Evolutionary conservation across 2,797 vertebrate species (phyloP), one percentile per base, ranked within the genome.

Genomic region (Crocidura indochinensis): DNA sequence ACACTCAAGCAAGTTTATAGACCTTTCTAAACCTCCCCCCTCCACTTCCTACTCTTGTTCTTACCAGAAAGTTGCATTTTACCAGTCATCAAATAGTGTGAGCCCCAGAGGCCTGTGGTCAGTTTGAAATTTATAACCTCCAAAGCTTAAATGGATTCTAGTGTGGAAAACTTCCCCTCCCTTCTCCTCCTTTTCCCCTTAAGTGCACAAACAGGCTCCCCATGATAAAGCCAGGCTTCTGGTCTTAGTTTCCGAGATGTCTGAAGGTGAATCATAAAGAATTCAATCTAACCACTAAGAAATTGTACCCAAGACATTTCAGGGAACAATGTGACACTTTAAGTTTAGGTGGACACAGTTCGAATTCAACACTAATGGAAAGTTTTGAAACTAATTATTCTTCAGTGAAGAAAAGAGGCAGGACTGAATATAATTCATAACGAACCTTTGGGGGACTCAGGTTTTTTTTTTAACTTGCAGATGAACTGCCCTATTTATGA

Each of bases 101-200:
- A 94, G 88, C 67, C 93, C 87, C 85, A 86, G 87, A 84, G 91
- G 90, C 77, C 84, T 94, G 90, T 84, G 92, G 92, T 94, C 85
- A 80, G 80, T 91, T 91, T 93, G 83, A 89, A 88, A 97, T 96
- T 95, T 94, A 95, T 87, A 94, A 92, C 91, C 79, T 90, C 79
- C 46, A 31, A 94, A 76, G 77, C n/a, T 69, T 94, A 95, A 96
- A 90, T 91, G 92, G 82, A 94, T 92, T 88, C 68, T 85, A 60
- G 49, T 87, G 84, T 91, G 78, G 84, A 81, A 86, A 68, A 31
- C 4, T 3, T 29, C 26, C 47, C 47, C 5, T 20, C 2, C 10
- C 0, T 11, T 38, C 26, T 67, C 75, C 14, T 64, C 62, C 79
- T 81, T 87, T 90, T 84, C 17, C 9, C 75, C 76, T 7, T 71